These are phyloP conservation scores for Crotalus tigris DNA, from an alignment of 2,113 vertebrate genomes.

Conservation along the genomic window DNA sequence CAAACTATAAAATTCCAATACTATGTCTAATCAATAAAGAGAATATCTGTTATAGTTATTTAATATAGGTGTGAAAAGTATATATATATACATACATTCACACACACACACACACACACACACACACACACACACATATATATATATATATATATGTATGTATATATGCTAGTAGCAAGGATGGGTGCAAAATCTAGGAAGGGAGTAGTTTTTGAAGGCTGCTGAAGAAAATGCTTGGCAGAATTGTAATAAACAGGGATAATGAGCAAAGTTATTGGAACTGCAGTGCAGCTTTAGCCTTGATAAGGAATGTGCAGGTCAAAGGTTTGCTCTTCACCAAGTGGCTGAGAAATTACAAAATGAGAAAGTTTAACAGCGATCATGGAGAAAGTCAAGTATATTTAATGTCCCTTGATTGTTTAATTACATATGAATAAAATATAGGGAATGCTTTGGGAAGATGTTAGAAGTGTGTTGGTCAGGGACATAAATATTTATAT, in stretches of 20 bases:
- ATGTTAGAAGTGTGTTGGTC: not conserved
- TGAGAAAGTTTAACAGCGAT: not conserved
- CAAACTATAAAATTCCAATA: too few relatives aligned
- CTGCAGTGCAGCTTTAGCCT: not conserved
- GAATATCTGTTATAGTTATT: too few relatives aligned
- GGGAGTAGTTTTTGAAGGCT: not conserved
- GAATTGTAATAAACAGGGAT: not conserved
- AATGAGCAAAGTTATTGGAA: not conserved
- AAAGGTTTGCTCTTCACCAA: not conserved
- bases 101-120: too few relatives aligned
- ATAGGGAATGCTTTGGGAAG: not conserved
- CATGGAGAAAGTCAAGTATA: not conserved
- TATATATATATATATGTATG: too few relatives aligned
- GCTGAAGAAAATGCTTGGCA: not conserved
- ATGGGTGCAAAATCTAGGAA: not conserved
- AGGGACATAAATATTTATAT: not conserved
- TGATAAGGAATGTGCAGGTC: not conserved
- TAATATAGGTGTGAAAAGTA: too few relatives aligned
- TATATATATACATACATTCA: too few relatives aligned
- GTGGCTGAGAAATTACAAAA: not conserved
- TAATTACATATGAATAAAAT: not conserved
- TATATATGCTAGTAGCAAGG: not conserved
- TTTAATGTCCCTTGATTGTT: not conserved
- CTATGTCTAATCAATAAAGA: too few relatives aligned
- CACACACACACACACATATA: too few relatives aligned